A percentile compares a stretch with the other conserved stretches of the same genome.
phyloP scores from a whole-genome alignment of 2,113 vertebrate species.

The Cairina moschata region DNA sequence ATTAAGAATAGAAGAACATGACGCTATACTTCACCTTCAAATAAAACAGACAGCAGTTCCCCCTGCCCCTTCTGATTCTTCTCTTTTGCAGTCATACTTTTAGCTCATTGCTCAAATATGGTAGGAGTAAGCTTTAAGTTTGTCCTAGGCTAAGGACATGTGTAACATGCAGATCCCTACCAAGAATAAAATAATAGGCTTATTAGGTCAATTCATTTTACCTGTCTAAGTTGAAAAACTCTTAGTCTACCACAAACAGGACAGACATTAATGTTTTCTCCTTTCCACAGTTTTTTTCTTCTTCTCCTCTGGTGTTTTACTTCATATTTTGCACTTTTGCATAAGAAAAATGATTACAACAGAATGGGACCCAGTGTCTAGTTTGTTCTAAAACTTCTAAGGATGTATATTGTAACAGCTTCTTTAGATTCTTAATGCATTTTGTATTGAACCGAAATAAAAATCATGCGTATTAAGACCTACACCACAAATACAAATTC shows the following conservation, averaged over 20 bases:
- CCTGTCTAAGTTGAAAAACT: not conserved
- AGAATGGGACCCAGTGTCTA: not conserved
- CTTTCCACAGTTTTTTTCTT: not conserved
- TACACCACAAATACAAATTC: not conserved
- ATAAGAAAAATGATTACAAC: not conserved
- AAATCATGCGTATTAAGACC: not conserved
- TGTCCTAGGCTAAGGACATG: not conserved
- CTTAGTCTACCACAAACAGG: not conserved
- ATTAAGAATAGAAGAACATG: not conserved
- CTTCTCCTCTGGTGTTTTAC: not conserved
- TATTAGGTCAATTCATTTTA: not conserved
- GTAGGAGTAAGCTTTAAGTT: not conserved
- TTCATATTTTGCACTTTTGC: not conserved
- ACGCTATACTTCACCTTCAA: not conserved
- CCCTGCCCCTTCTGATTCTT: not conserved
- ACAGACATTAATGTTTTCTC: not conserved
- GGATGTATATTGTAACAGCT: not conserved
- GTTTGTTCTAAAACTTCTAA: not conserved
- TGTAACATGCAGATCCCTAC: not conserved
- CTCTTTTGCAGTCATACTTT: not conserved
- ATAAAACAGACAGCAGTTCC: not conserved
- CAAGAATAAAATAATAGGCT: not conserved
- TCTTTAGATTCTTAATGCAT: not conserved
- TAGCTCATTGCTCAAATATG: not conserved
- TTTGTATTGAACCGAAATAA: not conserved